Conservation (phyloP, 2,888 invertebrate genomes). For the Drosophila neutralis region DNA sequence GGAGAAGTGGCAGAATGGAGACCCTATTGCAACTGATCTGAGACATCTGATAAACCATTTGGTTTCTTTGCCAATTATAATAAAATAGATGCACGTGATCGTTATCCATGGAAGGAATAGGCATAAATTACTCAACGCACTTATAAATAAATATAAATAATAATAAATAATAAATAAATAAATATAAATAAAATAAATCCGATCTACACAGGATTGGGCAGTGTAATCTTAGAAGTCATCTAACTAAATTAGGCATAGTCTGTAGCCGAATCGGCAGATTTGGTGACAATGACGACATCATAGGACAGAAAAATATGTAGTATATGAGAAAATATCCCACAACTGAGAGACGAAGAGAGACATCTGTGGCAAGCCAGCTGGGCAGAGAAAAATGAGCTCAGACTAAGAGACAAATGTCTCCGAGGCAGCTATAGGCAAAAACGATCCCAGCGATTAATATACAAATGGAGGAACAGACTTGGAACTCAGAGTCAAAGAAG, state of each 20-base stretch:
- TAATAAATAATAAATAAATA: background rate
- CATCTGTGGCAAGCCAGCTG: background rate
- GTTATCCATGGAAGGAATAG: background rate
- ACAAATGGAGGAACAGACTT: background rate
- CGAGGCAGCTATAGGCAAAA: background rate
- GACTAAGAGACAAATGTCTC: background rate
- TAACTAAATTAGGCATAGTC: background rate
- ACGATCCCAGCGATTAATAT: background rate
- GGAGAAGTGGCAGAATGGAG: background rate
- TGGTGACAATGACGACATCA: background rate
- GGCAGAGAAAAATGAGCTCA: background rate
- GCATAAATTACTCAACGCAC: background rate
- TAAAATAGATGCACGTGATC: background rate
- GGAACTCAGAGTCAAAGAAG: background rate
- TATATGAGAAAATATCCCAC: background rate
- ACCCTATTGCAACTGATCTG: background rate
- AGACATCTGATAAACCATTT: background rate
- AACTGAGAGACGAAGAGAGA: background rate
- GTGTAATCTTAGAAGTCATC: background rate
- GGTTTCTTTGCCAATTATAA: background rate
- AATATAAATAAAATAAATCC: background rate
- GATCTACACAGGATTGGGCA: background rate
- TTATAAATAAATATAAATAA: background rate
- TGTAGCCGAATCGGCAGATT: background rate
- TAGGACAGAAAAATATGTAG: fast-evolving